Percentiles rank a stretch among this genome's conserved stretches.
Evolutionary conservation across 2,113 vertebrate species (phyloP).

Genomic region (Rhynchomys soricoides): DNA sequence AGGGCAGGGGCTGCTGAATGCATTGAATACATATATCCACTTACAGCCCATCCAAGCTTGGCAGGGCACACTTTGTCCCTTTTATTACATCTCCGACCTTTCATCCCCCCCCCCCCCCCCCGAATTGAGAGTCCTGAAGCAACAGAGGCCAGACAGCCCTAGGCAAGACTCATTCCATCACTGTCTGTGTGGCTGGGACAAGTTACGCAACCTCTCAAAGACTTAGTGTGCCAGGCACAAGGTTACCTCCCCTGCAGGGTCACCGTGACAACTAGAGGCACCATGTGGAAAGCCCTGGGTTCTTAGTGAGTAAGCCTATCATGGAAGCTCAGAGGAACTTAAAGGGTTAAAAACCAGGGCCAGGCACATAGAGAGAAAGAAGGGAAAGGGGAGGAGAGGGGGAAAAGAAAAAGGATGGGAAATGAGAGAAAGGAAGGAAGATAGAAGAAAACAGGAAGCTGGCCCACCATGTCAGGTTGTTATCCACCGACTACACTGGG

Average conservation of each 20-base stretch:
- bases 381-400: fast-evolving
- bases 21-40: background rate
- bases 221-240: background rate
- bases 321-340: background rate
- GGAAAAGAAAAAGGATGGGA: fast-evolving
- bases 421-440: background rate
- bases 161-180: background rate
- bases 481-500: background rate
- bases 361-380: background rate
- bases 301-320: background rate
- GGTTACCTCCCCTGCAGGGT: background rate
- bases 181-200: background rate
- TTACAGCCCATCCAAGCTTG: background rate
- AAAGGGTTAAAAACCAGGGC: slow-evolving; percentile 16
- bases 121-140: background rate
- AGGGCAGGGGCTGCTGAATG: background rate
- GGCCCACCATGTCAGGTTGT: background rate
- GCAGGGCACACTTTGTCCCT: background rate
- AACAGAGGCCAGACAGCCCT: background rate
- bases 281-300: background rate
- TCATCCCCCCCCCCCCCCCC: too few relatives aligned
- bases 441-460: too few relatives aligned
- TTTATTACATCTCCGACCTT: background rate
- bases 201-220: background rate
- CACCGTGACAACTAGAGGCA: background rate